A percentile compares a stretch with the other conserved stretches of the same genome.
These are phyloP conservation scores for Porites rus DNA, from an alignment of 92 coral and sea anemone genomes.

Conservation along the genomic window DNA sequence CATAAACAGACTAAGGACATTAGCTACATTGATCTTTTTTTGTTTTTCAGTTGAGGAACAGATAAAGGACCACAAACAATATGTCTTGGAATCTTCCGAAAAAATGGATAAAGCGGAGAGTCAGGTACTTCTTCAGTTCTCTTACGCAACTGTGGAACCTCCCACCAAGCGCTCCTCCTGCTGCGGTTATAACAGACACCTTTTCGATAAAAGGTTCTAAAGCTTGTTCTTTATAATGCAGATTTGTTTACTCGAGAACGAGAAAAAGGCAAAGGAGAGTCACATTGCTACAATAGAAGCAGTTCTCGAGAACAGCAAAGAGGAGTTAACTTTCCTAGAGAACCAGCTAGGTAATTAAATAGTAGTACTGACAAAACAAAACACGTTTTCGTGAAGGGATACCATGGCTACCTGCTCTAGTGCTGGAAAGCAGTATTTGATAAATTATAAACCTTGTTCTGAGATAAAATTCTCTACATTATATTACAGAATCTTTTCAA, in stretches of 20 bases:
- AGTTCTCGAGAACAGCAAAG: constrained; percentile 74
- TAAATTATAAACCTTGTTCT: background rate
- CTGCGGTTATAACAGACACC: background rate
- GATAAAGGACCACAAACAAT: constrained; percentile 63
- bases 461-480: background rate
- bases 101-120: constrained; percentile 72
- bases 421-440: background rate
- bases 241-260: constrained; percentile 73
- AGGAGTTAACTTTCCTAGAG: constrained; percentile 63
- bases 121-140: constrained; percentile 54
- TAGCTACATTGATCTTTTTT: background rate
- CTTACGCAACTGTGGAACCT: background rate
- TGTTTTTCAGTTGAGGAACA: constrained; percentile 74
- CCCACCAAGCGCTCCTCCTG: background rate
- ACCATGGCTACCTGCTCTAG: background rate
- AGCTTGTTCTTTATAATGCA: constrained; percentile 23
- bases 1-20: too few relatives aligned
- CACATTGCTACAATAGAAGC: constrained; percentile 73
- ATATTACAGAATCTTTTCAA: constrained; percentile 65
- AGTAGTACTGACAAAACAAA: background rate
- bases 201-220: background rate
- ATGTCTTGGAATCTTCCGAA: constrained; percentile 69
- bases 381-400: too few relatives aligned
- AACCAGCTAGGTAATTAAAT: constrained; percentile 80
- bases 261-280: constrained; percentile 73